These are phyloP conservation scores for Enoplosus armatus DNA, from an alignment of 2,797 vertebrate species.

Conservation along the genomic window DNA sequence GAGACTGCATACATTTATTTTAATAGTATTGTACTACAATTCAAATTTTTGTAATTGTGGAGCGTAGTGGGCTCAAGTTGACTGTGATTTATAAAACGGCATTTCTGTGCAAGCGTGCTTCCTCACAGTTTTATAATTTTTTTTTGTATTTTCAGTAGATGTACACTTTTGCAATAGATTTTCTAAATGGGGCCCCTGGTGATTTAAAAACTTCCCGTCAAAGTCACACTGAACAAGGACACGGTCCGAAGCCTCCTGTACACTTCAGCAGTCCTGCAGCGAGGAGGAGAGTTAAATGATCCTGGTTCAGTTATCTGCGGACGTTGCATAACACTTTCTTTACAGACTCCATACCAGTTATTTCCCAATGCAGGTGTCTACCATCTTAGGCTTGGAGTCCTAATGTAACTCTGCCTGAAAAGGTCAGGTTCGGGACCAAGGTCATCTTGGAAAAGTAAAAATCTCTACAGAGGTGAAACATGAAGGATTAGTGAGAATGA, in stretches of 20 bases:
- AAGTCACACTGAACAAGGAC: slow-evolving; percentile 28
- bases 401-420: not conserved
- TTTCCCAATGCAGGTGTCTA: not conserved
- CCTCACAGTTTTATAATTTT: not conserved
- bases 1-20: no score
- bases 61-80: not conserved
- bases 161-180: not conserved
- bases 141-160: not conserved
- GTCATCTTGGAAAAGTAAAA: not conserved
- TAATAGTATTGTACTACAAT: no score
- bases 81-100: slow-evolving; percentile 2
- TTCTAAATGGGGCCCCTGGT: not conserved
- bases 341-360: not conserved
- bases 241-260: slow-evolving; percentile 5
- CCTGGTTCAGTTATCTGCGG: slow-evolving; percentile 8
- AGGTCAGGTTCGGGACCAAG: slow-evolving; percentile 1
- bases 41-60: no score
- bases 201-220: slow-evolving; percentile 3
- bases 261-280: slow-evolving; percentile 14
- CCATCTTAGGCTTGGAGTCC: not conserved
- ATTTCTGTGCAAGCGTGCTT: not conserved
- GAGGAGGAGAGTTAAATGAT: not conserved
- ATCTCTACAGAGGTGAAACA: not conserved
- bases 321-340: not conserved
- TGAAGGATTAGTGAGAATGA: not conserved